phyloP scores from a whole-genome alignment of 2,888 invertebrate genomes.

The Philaethria dido region DNA sequence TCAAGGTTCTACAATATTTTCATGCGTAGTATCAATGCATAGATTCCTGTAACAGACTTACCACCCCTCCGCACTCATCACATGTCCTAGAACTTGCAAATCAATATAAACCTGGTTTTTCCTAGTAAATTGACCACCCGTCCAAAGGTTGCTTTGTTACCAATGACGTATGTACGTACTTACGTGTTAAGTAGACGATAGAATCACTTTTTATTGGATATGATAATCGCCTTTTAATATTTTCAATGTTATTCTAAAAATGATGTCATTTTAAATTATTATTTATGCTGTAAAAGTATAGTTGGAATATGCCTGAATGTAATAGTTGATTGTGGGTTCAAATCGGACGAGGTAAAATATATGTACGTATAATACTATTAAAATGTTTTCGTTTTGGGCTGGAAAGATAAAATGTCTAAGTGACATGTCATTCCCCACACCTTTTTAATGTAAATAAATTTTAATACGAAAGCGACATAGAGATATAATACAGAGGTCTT shows the following conservation, averaged over 20 bases:
- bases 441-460: too few relatives aligned
- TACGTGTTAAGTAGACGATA: background rate
- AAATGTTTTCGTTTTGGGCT: too few relatives aligned
- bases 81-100: constrained; percentile 24
- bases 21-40: background rate
- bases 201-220: constrained; percentile 12
- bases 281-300: background rate
- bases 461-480: too few relatives aligned
- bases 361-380: too few relatives aligned
- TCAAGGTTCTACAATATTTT: too few relatives aligned
- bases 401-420: too few relatives aligned
- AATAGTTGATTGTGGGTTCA: background rate
- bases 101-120: constrained; percentile 31
- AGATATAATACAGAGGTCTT: too few relatives aligned
- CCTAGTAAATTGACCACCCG: constrained; percentile 19
- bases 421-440: too few relatives aligned
- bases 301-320: background rate
- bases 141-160: constrained; percentile 12
- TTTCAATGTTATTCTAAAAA: background rate
- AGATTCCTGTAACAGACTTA: constrained; percentile 1
- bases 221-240: constrained; percentile 8
- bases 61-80: constrained; percentile 3
- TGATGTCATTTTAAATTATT: constrained; percentile 2
- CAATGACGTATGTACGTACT: background rate
- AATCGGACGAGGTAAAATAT: too few relatives aligned